Evolutionary conservation across 1,140 invertebrate genomes (phyloP).

Genomic region (Caenorhabditis latens): DNA sequence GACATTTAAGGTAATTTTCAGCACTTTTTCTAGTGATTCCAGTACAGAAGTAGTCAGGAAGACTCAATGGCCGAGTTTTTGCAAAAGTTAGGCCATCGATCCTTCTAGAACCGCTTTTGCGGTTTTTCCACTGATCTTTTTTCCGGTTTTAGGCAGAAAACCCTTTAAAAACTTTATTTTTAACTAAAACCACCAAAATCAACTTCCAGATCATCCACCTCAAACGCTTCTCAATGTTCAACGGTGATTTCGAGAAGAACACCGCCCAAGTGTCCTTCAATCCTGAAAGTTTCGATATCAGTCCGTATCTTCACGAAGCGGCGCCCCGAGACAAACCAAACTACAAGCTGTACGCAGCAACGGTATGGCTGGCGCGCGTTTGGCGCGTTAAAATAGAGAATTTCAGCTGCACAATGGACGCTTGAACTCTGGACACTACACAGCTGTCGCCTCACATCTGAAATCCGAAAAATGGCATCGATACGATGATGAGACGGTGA

Average conservation of each 20-base stretch:
- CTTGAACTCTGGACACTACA: constrained; percentile 30
- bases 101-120: too few relatives aligned
- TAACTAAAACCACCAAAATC: too few relatives aligned
- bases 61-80: too few relatives aligned
- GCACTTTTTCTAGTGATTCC: too few relatives aligned
- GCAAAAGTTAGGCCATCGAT: too few relatives aligned
- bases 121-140: too few relatives aligned
- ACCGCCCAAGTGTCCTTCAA: neutral
- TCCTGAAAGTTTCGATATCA: neutral
- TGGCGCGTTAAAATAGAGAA: neutral
- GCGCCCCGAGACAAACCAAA: neutral
- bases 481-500: neutral
- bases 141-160: too few relatives aligned
- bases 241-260: constrained; percentile 48
- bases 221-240: constrained; percentile 46
- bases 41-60: too few relatives aligned
- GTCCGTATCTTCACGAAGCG: constrained; percentile 25
- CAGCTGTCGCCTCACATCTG: neutral
- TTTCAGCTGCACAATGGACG: constrained; percentile 37
- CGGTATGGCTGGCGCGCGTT: neutral
- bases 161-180: too few relatives aligned
- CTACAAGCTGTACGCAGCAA: constrained; percentile 17
- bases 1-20: too few relatives aligned
- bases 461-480: constrained; percentile 20
- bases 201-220: constrained; percentile 60